Evolutionary conservation across 2,888 invertebrate genomes (phyloP).

Genomic region (Eupithecia vulgata): DNA sequence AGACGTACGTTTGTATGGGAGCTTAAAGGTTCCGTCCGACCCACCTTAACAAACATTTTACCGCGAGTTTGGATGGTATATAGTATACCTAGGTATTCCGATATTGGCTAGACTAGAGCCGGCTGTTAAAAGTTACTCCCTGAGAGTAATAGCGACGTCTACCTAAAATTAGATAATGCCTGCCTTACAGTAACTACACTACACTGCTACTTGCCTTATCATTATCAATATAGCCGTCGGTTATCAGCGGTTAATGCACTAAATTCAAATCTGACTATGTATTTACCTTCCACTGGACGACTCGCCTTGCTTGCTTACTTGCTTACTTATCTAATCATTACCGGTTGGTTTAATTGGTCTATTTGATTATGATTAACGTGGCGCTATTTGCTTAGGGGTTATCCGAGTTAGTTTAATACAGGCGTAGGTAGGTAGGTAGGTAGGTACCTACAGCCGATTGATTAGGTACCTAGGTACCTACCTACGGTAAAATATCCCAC

Average conservation of each 20-base stretch:
- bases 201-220: neutral
- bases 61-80: too few relatives aligned
- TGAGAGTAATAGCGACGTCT: neutral
- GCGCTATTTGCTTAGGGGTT: constrained; percentile 29
- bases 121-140: neutral
- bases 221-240: constrained; percentile 1
- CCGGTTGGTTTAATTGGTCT: constrained; percentile 35
- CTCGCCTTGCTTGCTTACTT: constrained; percentile 5
- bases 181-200: neutral
- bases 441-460: too few relatives aligned
- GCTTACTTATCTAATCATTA: constrained; percentile 40
- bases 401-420: neutral
- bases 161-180: neutral
- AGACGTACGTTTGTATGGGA: too few relatives aligned
- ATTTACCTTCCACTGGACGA: constrained; percentile 45
- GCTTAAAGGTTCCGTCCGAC: too few relatives aligned
- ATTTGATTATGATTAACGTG: constrained; percentile 41
- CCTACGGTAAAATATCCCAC: too few relatives aligned
- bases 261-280: constrained; percentile 33
- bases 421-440: neutral
- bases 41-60: too few relatives aligned
- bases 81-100: too few relatives aligned
- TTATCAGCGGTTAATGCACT: constrained; percentile 33
- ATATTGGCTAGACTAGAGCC: too few relatives aligned
- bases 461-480: too few relatives aligned